Evolutionary conservation across 2,113 vertebrate species (phyloP).

Genomic region (Plotosus lineatus): DNA sequence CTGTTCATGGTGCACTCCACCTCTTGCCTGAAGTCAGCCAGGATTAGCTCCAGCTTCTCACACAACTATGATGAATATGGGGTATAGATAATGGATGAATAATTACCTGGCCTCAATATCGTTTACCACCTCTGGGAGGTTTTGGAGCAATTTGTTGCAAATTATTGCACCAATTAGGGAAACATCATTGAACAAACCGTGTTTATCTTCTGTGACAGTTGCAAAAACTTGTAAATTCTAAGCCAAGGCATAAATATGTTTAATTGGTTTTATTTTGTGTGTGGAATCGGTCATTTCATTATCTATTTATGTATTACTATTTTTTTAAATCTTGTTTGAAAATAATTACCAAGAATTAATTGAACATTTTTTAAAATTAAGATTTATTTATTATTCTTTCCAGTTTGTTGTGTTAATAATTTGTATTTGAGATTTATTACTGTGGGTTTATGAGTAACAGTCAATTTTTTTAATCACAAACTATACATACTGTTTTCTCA

Average conservation of each 20-base stretch:
- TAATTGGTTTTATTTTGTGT: not conserved
- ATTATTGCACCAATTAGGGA: not conserved
- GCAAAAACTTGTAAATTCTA: not conserved
- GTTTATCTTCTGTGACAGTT: not conserved
- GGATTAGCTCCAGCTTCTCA: too few relatives aligned
- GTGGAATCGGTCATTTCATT: not conserved
- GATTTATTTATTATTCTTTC: not conserved
- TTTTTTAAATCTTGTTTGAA: not conserved
- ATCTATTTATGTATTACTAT: too few relatives aligned
- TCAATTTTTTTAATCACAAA: constrained; percentile 18
- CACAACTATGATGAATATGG: too few relatives aligned
- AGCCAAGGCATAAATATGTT: not conserved
- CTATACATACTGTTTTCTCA: constrained; percentile 23
- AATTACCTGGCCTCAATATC: not conserved
- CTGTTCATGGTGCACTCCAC: too few relatives aligned
- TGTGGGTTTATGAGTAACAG: not conserved
- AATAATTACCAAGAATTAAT: not conserved
- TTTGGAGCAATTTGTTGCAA: not conserved
- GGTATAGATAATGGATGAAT: too few relatives aligned
- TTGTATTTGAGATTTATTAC: not conserved
- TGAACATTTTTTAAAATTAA: not conserved
- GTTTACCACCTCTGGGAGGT: not conserved
- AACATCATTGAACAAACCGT: not conserved
- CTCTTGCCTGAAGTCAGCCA: too few relatives aligned
- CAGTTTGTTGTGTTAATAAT: not conserved